A percentile compares a stretch with the other conserved stretches of the same genome.
phyloP scores from a whole-genome alignment of 2,113 vertebrate species.

The Chloropsis hardwickii region DNA sequence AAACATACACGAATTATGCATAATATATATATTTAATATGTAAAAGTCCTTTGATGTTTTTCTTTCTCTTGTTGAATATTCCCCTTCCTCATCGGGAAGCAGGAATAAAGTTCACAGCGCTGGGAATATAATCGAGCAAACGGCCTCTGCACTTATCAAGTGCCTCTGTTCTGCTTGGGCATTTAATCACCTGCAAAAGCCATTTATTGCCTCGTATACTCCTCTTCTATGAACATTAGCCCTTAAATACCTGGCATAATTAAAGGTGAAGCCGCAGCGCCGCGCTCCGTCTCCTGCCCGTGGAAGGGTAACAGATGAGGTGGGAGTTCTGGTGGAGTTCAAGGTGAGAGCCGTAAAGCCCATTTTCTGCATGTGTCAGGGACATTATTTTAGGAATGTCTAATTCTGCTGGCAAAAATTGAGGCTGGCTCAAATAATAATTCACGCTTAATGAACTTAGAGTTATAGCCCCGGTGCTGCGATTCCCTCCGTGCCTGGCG shows the following conservation, averaged over 20 bases:
- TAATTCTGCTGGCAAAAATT: constrained; percentile 61
- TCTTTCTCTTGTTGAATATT: neutral
- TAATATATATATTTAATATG: neutral
- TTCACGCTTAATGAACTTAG: constrained; percentile 74
- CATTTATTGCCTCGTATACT: constrained; percentile 52
- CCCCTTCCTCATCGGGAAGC: neutral
- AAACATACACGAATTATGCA: fast-evolving
- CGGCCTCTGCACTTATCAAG: constrained; percentile 12
- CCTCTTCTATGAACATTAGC: constrained; percentile 59
- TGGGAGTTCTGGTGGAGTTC: constrained; percentile 64
- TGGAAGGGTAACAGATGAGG: constrained; percentile 64
- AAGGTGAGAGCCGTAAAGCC: constrained; percentile 69
- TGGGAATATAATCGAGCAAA: neutral
- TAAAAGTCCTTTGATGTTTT: neutral
- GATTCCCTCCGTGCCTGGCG: constrained; percentile 20
- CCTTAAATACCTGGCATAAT: constrained; percentile 59
- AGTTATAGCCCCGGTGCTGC: constrained; percentile 52
- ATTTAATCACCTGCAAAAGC: constrained; percentile 51
- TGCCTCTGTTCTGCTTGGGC: constrained; percentile 44
- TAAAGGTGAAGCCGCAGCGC: constrained; percentile 46
- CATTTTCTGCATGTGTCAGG: constrained; percentile 67
- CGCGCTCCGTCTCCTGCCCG: constrained; percentile 31
- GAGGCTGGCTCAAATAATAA: constrained; percentile 70
- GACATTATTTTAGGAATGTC: constrained; percentile 70
- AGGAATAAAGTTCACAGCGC: neutral